Evolutionary conservation across 2,797 vertebrate genomes (phyloP).

Genomic region (Tinamus major): DNA sequence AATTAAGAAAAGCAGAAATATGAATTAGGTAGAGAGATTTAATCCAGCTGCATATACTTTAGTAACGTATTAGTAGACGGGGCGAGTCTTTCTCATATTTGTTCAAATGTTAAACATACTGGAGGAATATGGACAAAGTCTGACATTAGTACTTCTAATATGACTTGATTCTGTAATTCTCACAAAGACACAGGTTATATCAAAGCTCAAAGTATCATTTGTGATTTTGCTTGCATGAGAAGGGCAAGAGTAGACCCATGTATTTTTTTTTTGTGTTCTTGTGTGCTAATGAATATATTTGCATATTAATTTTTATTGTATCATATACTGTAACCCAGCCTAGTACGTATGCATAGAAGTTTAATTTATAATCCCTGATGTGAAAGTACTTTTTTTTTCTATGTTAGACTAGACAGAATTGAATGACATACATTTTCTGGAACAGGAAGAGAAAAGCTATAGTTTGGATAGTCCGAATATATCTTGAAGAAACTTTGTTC

Average conservation of each 20-base stretch:
- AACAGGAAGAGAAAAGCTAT: not conserved
- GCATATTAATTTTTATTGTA: not conserved
- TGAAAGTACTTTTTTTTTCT: not conserved
- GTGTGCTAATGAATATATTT: not conserved
- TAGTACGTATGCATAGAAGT: not conserved
- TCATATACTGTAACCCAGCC: not conserved
- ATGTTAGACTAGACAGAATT: not conserved
- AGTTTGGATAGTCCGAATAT: not conserved
- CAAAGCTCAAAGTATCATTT: not conserved
- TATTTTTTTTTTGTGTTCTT: not conserved
- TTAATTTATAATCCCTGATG: not conserved
- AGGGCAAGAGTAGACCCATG: not conserved
- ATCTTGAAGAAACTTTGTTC: not conserved
- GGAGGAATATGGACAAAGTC: not conserved
- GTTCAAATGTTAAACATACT: not conserved
- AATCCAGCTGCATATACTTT: not conserved
- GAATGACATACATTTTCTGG: not conserved
- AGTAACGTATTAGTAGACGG: not conserved
- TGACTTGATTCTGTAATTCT: not conserved
- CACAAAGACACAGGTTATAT: not conserved
- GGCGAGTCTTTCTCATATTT: not conserved
- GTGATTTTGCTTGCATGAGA: not conserved
- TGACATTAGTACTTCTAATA: not conserved
- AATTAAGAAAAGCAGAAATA: conserved; percentile 24
- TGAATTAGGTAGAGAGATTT: not conserved